Percentiles rank a stretch among this genome's conserved stretches.
Evolutionary conservation across 1,140 invertebrate species (phyloP).

Genomic region (Macrotrachela quadricornifera): DNA sequence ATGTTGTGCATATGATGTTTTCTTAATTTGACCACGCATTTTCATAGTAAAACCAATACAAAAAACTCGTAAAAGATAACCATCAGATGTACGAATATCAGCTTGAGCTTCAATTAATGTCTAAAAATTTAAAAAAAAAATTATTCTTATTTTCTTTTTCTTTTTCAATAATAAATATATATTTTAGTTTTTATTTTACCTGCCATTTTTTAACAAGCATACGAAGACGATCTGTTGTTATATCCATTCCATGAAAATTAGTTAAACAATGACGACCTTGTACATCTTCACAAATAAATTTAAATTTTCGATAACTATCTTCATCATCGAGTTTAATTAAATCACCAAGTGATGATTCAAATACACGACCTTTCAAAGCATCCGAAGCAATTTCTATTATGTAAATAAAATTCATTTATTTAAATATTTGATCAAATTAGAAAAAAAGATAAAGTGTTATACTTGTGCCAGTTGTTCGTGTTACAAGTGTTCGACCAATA

Average conservation of each 20-base stretch:
- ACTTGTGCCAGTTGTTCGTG: conserved; percentile 81
- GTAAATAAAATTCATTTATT: conserved; percentile 9
- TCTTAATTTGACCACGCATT: conserved; percentile 64
- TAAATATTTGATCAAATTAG: no score
- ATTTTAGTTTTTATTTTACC: conserved; percentile 12
- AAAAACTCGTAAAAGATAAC: conserved; percentile 81
- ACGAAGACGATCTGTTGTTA: conserved; percentile 88
- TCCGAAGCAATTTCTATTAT: conserved; percentile 71
- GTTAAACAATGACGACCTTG: conserved; percentile 63
- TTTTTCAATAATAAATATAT: no score
- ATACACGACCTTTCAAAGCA: conserved; percentile 82
- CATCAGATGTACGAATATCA: conserved; percentile 94
- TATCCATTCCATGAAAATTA: conserved; percentile 97
- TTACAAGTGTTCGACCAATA: conserved; percentile 93
- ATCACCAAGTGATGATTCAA: conserved; percentile 88
- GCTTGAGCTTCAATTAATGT: conserved; percentile 86
- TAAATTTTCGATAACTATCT: conserved; percentile 90
- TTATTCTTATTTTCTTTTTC: no score
- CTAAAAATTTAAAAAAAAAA: no score
- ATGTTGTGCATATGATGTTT: conserved; percentile 93
- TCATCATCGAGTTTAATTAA: conserved; percentile 58
- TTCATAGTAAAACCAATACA: conserved; percentile 97
- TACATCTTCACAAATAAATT: conserved; percentile 45
- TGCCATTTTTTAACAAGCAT: conserved; percentile 99
- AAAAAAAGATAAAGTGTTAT: conserved; percentile 22